These are phyloP conservation scores for Euthynnus affinis DNA, from an alignment of 2,797 vertebrate species.

Conservation along the genomic window DNA sequence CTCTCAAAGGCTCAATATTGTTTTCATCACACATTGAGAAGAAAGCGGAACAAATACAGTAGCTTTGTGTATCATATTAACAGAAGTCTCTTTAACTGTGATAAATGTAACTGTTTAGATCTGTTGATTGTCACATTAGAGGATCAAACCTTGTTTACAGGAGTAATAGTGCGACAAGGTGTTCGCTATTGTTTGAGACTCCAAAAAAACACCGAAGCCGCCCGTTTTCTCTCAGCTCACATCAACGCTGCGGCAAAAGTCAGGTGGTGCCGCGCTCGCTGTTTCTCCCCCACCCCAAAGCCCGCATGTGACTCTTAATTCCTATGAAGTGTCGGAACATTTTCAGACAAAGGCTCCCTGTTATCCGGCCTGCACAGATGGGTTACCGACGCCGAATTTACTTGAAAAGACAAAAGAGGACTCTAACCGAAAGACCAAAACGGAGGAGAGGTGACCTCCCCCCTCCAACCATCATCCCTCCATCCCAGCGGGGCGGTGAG, in stretches of 20 bases:
- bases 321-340: slow-evolving; percentile 75
- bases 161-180: background rate
- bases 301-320: slow-evolving; percentile 64
- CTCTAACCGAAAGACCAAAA: slow-evolving; percentile 83
- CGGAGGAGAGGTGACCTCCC: slow-evolving; percentile 48
- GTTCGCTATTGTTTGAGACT: background rate
- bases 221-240: background rate
- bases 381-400: slow-evolving; percentile 85
- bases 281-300: slow-evolving; percentile 30
- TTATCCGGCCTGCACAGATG: slow-evolving; percentile 85
- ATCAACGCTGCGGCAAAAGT: slow-evolving; percentile 27
- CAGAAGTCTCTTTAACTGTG: background rate
- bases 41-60: background rate
- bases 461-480: slow-evolving; percentile 14
- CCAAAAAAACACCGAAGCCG: background rate
- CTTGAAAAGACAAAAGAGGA: slow-evolving; percentile 84
- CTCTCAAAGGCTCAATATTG: no score
- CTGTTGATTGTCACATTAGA: background rate
- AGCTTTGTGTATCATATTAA: background rate
- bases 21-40: background rate
- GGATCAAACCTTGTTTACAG: background rate
- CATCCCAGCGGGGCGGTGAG: slow-evolving; percentile 57
- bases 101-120: background rate
- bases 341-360: slow-evolving; percentile 80
- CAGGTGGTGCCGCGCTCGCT: slow-evolving; percentile 7